A percentile compares a stretch with the other conserved stretches of the same genome.
Evolutionary conservation across 2,113 vertebrate genomes (phyloP).

Genomic region (Galemys pyrenaicus): DNA sequence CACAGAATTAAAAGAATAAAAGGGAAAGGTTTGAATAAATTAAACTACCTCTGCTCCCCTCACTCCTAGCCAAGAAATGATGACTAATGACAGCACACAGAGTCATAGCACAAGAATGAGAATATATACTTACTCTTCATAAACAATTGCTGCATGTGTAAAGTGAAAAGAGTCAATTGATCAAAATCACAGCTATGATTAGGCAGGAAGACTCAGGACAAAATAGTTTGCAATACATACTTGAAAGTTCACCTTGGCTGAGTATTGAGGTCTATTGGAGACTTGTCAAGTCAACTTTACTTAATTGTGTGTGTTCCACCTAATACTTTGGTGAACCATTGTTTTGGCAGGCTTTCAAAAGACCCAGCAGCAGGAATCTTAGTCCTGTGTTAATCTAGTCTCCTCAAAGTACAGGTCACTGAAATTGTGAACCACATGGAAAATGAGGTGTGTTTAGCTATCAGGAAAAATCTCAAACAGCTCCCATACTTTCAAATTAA

Average conservation of each 20-base stretch:
- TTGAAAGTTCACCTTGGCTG: neutral
- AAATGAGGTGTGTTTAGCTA: neutral
- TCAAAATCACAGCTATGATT: neutral
- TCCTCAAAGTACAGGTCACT: constrained; percentile 1
- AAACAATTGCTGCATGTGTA: neutral
- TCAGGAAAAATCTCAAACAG: neutral
- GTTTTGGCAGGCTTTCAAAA: constrained; percentile 24
- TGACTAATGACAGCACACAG: too few species aligned
- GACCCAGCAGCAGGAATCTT: neutral
- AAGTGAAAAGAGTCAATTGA: neutral
- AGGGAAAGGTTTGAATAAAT: neutral
- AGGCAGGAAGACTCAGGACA: neutral
- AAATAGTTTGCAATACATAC: constrained; percentile 7
- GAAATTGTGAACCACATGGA: neutral
- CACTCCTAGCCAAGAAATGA: neutral
- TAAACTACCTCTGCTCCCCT: neutral
- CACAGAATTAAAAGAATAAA: neutral
- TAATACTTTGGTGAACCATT: neutral
- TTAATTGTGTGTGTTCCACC: neutral
- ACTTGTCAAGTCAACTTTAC: neutral
- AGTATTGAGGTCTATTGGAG: neutral
- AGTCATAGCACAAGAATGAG: neutral
- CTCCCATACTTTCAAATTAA: neutral
- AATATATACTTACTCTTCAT: neutral
- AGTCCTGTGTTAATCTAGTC: neutral